These are phyloP conservation scores for Myathropa florea DNA, from an alignment of 2,888 invertebrate species.

Conservation along the genomic window DNA sequence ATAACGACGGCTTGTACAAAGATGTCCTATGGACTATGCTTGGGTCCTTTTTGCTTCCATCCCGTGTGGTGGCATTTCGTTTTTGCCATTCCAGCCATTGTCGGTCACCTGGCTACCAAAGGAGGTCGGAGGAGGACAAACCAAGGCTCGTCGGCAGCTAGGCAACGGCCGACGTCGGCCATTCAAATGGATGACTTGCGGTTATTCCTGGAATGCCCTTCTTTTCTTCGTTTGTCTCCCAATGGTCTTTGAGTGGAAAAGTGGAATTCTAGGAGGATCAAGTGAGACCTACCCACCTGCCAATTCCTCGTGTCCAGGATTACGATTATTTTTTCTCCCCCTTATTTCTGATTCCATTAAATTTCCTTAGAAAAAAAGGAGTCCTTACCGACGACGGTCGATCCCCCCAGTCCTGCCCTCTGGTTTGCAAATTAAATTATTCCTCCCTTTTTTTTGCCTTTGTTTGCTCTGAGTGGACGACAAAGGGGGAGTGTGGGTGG, in stretches of 20 bases:
- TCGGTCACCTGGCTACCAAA: constrained; percentile 22
- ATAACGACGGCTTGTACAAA: neutral
- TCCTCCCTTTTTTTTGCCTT: constrained; percentile 9
- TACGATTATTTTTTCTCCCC: constrained; percentile 24
- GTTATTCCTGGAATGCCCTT: constrained; percentile 56
- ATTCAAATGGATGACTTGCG: constrained; percentile 66
- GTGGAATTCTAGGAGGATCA: neutral
- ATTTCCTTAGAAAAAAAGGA: constrained; percentile 40
- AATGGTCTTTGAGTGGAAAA: neutral
- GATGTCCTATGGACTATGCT: neutral
- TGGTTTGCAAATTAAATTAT: constrained; percentile 58
- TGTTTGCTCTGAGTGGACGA: neutral
- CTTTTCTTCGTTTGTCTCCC: constrained; percentile 11
- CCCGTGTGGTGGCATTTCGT: neutral
- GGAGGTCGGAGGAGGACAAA: constrained; percentile 39
- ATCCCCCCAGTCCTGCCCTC: neutral
- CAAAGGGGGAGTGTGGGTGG: neutral
- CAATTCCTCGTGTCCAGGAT: constrained; percentile 50
- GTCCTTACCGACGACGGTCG: neutral
- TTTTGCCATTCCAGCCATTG: neutral
- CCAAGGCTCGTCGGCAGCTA: neutral
- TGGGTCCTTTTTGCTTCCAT: neutral
- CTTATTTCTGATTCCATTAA: constrained; percentile 35
- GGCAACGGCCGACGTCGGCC: constrained; percentile 13
- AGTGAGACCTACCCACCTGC: constrained; percentile 24